phyloP scores from a whole-genome alignment of 2,113 vertebrate species.

The Catharus bicknelli region DNA sequence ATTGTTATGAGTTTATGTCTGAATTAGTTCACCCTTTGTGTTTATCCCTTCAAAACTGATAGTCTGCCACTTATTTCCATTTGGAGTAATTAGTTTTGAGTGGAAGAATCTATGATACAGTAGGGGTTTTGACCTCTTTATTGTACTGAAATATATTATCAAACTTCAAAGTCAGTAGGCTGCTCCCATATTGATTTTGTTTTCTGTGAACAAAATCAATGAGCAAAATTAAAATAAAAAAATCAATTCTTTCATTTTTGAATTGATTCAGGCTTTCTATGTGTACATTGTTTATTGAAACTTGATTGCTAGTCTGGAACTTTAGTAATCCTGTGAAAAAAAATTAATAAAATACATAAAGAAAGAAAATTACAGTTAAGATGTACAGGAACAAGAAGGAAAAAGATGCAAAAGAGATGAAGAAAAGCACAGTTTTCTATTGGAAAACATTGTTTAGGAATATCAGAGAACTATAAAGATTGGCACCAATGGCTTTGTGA shows the following conservation, averaged over 20 bases:
- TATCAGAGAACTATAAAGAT: not conserved
- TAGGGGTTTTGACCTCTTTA: constrained; percentile 54
- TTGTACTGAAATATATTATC: constrained; percentile 55
- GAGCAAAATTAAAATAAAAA: constrained; percentile 63
- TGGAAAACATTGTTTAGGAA: not conserved
- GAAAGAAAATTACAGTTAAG: not conserved
- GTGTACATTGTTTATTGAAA: constrained; percentile 28
- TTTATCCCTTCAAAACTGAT: not conserved
- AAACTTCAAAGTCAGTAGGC: constrained; percentile 46
- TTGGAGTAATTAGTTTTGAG: constrained; percentile 63
- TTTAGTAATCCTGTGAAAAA: not conserved
- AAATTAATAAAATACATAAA: not conserved
- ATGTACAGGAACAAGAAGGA: not conserved
- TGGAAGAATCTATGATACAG: constrained; percentile 38
- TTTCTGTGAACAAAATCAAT: constrained; percentile 67
- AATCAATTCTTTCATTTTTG: constrained; percentile 38
- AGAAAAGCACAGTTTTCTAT: not conserved
- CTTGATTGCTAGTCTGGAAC: not conserved
- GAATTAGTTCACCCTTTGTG: not conserved
- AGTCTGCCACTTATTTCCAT: constrained; percentile 41
- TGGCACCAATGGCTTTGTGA: not conserved
- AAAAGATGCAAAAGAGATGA: not conserved
- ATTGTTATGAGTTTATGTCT: not conserved
- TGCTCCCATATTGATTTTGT: constrained; percentile 67
- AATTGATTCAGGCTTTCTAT: constrained; percentile 15